A percentile compares a stretch with the other conserved stretches of the same genome.
These are phyloP conservation scores for Zophobas atratus DNA, from an alignment of 1,140 invertebrate genomes.

Conservation along the genomic window DNA sequence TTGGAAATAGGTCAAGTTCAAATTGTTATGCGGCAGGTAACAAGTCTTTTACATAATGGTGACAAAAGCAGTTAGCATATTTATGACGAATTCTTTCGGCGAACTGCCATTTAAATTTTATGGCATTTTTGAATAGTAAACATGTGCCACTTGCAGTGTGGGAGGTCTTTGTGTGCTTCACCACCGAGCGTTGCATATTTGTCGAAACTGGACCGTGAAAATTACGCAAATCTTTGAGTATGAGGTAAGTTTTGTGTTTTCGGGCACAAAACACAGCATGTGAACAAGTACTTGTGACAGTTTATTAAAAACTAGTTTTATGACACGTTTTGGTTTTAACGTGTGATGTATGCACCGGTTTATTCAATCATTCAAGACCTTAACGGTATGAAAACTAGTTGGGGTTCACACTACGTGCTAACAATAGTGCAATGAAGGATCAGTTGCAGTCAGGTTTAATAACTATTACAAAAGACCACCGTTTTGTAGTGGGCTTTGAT, in stretches of 20 bases:
- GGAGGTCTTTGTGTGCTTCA: slow-evolving; percentile 24
- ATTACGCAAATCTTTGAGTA: no score
- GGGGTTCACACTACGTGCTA: slow-evolving; percentile 4
- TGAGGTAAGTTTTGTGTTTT: no score
- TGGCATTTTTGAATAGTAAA: slow-evolving; percentile 33
- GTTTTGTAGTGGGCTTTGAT: not conserved
- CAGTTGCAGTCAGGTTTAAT: slow-evolving; percentile 3
- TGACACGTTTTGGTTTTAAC: slow-evolving; percentile 3
- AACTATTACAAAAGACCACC: slow-evolving; percentile 4
- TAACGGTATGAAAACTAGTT: slow-evolving; percentile 3
- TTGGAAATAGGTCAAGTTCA: slow-evolving; percentile 22
- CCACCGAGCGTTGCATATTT: not conserved
- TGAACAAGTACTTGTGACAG: no score
- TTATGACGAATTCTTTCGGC: slow-evolving; percentile 38
- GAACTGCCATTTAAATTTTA: slow-evolving; percentile 24
- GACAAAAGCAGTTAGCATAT: slow-evolving; percentile 42
- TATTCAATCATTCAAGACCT: not conserved
- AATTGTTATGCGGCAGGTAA: slow-evolving; percentile 23
- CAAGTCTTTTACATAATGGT: slow-evolving; percentile 41
- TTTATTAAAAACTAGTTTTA: slow-evolving; percentile 12
- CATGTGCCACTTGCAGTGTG: slow-evolving; percentile 2
- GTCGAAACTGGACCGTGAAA: no score
- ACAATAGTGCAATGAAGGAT: slow-evolving; percentile 16
- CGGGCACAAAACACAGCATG: no score
- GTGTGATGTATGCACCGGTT: not conserved